Evolutionary conservation across 2,113 vertebrate genomes (phyloP), one percentile per base, ranked within the genome.

Genomic region (Potamarius usumacintae): DNA sequence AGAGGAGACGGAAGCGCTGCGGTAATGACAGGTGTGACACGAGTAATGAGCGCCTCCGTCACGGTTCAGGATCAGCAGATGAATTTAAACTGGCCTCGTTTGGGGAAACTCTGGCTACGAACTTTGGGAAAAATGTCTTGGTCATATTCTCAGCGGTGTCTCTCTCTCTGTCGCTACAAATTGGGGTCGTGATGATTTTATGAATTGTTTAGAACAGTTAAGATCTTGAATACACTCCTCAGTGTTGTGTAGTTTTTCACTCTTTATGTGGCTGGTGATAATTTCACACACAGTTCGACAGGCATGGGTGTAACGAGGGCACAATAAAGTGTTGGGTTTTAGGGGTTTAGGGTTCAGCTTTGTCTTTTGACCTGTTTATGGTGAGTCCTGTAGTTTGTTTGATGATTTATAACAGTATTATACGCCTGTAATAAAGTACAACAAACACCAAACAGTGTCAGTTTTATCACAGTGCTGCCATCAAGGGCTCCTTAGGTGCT

Each of bases 21-120:
- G 60, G 72, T 88, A 88, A 88, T 88, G 87, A 88, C 87, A 88
- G 87, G 72, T 88, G 82, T 79, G 82, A 88, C 87, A 84, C 52
- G 60, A 76, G 87, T 88, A 84, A 88, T 88, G 87, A 88, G 82
- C 72, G 69, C 48, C 57, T 76, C 79, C 55, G 80, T 57, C 82
- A 53, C 60, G n/a, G 82, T 69, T 84, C 87, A 53, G 50, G 74
- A 83, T 55, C 81, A 67, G 65, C 53, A 55, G 79, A 82, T 83
- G 86, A 83, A 83, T 83, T 83, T 87, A 78, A 88, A 78, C 87
- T 52, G 63, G 86, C 79, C 65, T 72, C 42, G 65, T 74, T 74
- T 74, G 34, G 67, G 30, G 22, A 55, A 67, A 67, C 22, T 65
- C 58, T 60, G 48, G 82, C 48, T 63, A 52, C 20, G 34, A 84